A percentile compares a stretch with the other conserved stretches of the same genome.
These are phyloP conservation scores for Cataglyphis cursor DNA, from an alignment of 2,888 invertebrate genomes.

Conservation along the genomic window DNA sequence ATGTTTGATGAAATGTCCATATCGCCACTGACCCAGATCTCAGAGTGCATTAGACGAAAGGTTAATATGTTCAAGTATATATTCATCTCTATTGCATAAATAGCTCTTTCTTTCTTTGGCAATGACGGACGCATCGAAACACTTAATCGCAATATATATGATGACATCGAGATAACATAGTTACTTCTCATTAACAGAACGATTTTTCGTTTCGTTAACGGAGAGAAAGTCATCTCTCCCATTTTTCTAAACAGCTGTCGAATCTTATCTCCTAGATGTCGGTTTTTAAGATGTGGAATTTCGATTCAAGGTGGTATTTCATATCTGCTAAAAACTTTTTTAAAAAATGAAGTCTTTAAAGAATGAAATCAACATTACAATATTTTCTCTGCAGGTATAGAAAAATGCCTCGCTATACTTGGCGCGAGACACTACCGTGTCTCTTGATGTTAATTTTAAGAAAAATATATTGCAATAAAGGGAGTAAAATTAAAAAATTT, in stretches of 20 bases:
- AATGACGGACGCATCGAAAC: background rate
- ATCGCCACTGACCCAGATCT: background rate
- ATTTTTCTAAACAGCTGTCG: background rate
- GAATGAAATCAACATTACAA: background rate
- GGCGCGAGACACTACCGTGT: no score
- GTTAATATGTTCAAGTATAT: background rate
- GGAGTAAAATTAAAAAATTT: background rate
- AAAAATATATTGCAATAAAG: background rate
- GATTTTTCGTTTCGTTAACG: background rate
- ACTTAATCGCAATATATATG: background rate
- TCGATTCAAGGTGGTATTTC: background rate
- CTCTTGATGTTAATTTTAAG: background rate
- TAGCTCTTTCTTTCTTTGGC: background rate
- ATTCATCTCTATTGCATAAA: slow-evolving; percentile 1
- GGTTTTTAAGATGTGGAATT: no score
- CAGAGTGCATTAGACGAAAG: background rate
- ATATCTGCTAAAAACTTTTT: background rate
- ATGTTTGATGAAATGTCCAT: background rate
- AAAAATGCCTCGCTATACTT: no score
- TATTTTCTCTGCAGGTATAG: background rate
- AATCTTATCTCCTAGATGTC: no score
- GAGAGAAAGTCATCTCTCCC: background rate
- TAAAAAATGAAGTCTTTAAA: background rate
- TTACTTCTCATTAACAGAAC: background rate
- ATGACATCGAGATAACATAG: background rate